A percentile compares a stretch with the other conserved stretches of the same genome.
Evolutionary conservation across 2,113 vertebrate species (phyloP).

Genomic region (Silurus meridionalis): DNA sequence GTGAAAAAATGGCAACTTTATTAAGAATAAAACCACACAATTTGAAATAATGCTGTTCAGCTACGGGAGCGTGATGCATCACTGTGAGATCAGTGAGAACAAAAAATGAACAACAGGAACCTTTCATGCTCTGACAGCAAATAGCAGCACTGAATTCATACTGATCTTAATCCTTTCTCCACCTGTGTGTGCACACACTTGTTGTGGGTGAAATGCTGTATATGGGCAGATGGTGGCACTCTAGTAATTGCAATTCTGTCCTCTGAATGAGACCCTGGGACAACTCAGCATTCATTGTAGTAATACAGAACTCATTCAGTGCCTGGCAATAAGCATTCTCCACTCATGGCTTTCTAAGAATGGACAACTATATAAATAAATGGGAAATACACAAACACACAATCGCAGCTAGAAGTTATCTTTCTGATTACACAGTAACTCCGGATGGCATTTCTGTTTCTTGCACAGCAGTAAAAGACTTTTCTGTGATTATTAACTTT

Average conservation of each 20-base stretch:
- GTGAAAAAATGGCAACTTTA: slow-evolving; percentile 2
- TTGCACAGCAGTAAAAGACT: too few relatives aligned
- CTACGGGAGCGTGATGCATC: slow-evolving; percentile 49
- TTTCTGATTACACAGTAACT: too few relatives aligned
- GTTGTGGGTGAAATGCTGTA: slow-evolving; percentile 28
- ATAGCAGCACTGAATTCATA: slow-evolving; percentile 63
- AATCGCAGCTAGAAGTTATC: not conserved
- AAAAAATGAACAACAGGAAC: slow-evolving; percentile 57
- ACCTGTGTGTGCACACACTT: slow-evolving; percentile 11
- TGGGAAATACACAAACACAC: not conserved
- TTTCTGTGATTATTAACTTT: too few relatives aligned
- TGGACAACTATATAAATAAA: slow-evolving; percentile 23
- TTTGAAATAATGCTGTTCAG: slow-evolving; percentile 60
- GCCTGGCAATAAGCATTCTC: slow-evolving; percentile 7
- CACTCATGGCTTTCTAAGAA: slow-evolving; percentile 15
- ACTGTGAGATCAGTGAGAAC: slow-evolving; percentile 48
- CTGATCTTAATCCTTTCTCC: slow-evolving; percentile 37
- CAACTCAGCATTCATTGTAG: slow-evolving; percentile 39
- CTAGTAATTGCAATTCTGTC: slow-evolving; percentile 66
- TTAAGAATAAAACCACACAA: slow-evolving; percentile 45
- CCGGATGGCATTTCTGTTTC: too few relatives aligned
- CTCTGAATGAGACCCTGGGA: slow-evolving; percentile 55
- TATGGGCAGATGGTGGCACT: slow-evolving; percentile 75
- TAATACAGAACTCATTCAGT: slow-evolving; percentile 34
- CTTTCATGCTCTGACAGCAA: slow-evolving; percentile 61